Base-by-base conservation (phyloP, 2,888 invertebrate genomes). In the Pyrgus malvae region DNA sequence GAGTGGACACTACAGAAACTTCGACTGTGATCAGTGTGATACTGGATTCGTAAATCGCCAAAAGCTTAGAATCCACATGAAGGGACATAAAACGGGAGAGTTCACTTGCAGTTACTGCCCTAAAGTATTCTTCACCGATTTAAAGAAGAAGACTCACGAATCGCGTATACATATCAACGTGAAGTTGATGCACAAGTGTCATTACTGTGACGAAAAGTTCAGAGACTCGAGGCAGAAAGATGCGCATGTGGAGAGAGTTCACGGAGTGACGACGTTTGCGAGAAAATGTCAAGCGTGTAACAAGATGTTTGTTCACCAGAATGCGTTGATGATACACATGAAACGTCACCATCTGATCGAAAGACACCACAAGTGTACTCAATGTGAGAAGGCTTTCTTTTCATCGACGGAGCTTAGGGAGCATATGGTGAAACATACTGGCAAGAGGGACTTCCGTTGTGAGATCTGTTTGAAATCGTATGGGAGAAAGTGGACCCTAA, bases 1-100 rank as follows among this genome's bases (percentile, higher is more conserved):
- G 87, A 86, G 88, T 42, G 60, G 74, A 0, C 89, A 89, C 33
- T 87, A 79, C 42, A 71, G 83, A 29, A 89, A 90, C 57, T 89
- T 83, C 40, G 82, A 88, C 8, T 90, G 89, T 54, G 80, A 83
- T 0, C 79, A 72, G 0, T 90, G 90, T 46, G 87, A 87, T 0
- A 82, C 83, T 0, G 89, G 87, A 0, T 89, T 86, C 60, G 83
- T 86, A 0, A 88, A 83, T 29, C 72, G 69, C 31, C 55, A 62
- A 11, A 60, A 59, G 12, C 41, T 62, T 2, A 33, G 57, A 12
- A 46, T 55, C 12, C 65, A 65, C 33, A 56, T 31, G 16, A 66
- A 60, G n/a, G 60, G 67, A 0, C 80, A 82, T 41, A 69, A 69
- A 9, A 69, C 55, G 1, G 82, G 78, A 1, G 60, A 68, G 3